Percentiles rank a stretch among this genome's conserved stretches.
Conservation (phyloP, 2,888 invertebrate species). For the Eristalis tenax region DNA sequence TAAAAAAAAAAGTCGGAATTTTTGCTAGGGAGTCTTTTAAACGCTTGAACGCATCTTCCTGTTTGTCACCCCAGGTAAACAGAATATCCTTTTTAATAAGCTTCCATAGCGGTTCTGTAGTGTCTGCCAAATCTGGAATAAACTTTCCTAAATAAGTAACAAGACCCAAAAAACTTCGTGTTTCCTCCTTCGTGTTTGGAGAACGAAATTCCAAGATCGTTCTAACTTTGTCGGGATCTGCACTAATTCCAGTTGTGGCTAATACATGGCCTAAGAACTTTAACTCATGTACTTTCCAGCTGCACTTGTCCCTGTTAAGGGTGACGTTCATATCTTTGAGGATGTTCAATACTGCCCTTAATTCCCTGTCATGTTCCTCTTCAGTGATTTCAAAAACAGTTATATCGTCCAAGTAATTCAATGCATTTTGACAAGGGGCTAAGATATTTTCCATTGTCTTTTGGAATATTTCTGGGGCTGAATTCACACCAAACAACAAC, state of each 20-base stretch:
- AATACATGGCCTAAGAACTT: conserved; percentile 57
- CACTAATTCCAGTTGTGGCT: neutral
- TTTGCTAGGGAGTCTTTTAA: conserved; percentile 23
- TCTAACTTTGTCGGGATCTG: conserved; percentile 13
- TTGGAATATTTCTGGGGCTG: conserved; percentile 71
- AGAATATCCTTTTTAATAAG: conserved; percentile 10
- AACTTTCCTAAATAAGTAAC: conserved; percentile 24
- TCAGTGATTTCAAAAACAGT: conserved; percentile 73
- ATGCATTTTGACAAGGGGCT: conserved; percentile 72
- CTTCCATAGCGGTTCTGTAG: conserved; percentile 6
- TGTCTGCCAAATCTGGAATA: conserved; percentile 20
- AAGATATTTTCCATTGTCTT: conserved; percentile 74
- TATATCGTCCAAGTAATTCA: conserved; percentile 71
- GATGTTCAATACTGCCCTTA: conserved; percentile 61
- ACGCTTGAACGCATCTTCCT: conserved; percentile 4
- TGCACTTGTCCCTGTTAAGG: conserved; percentile 73
- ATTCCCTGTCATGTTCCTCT: conserved; percentile 73
- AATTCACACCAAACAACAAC: conserved; percentile 77
- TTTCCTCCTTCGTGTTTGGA: conserved; percentile 24
- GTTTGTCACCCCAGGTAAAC: conserved; percentile 4
- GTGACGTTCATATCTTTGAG: conserved; percentile 69
- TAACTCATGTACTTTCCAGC: conserved; percentile 25
- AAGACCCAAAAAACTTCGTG: conserved; percentile 10
- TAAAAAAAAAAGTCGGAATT: conserved; percentile 73
- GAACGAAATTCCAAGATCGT: conserved; percentile 6